Conservation (phyloP, 2,113 vertebrate species). For the Festucalex cinctus region DNA sequence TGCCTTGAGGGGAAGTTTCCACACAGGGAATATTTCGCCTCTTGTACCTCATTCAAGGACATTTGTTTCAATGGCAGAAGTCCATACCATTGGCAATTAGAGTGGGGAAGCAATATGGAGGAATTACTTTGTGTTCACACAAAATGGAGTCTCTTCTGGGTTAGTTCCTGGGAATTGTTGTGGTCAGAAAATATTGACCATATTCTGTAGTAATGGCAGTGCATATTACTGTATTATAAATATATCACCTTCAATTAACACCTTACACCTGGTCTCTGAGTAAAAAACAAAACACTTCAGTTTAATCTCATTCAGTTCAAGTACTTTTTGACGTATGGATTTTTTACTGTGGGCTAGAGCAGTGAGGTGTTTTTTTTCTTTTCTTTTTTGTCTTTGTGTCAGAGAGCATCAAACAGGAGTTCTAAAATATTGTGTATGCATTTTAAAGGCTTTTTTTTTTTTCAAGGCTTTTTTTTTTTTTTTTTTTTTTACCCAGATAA, state of each 20-base stretch:
- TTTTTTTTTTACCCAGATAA: too few relatives aligned
- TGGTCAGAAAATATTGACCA: too few relatives aligned
- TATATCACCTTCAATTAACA: too few relatives aligned
- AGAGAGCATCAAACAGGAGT: not conserved
- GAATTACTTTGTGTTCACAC: not conserved
- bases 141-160: too few relatives aligned
- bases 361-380: conserved; percentile 24
- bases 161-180: not conserved
- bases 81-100: conserved; percentile 6
- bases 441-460: too few relatives aligned
- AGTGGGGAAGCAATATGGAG: conserved; percentile 5
- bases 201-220: too few relatives aligned
- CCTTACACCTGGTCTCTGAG: not conserved
- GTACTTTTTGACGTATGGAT: conserved; percentile 4
- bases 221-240: too few relatives aligned
- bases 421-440: not conserved
- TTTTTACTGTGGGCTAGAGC: conserved; percentile 13
- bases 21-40: conserved; percentile 47
- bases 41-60: conserved; percentile 47
- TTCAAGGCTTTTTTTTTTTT: too few relatives aligned
- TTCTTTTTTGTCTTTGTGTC: too few relatives aligned
- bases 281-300: not conserved
- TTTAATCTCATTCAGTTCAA: conserved; percentile 7
- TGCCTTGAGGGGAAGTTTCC: conserved; percentile 31
- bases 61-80: conserved; percentile 38